Evolutionary conservation across 2,888 invertebrate species (phyloP), one percentile per base, ranked within the genome.

Genomic region (Schizaphis graminum): DNA sequence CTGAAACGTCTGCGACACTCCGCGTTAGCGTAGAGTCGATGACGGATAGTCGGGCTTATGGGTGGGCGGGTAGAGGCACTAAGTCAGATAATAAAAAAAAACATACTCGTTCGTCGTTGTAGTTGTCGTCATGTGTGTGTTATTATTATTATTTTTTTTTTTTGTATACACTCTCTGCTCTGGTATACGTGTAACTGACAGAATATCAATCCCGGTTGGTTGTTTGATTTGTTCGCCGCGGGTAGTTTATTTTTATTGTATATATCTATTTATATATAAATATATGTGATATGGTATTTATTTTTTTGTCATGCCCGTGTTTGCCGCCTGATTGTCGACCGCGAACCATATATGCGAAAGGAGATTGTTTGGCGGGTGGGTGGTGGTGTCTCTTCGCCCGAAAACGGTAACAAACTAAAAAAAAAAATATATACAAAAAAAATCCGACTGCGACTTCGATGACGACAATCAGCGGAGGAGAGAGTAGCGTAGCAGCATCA

Each of bases 221-320:
- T 94, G 90, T 94, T 94, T 94, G 93, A 94, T 94, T 94, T 94
- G 93, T 94, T 85, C 93, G 57, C 93, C 86, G 93, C 93, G 85
- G 93, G 93, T 90, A 85, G 93, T 61, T 94, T 94, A 47, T 94
- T 94, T 92, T 90, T 85, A 35, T 61, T 86, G 3, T 13, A 67
- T 49, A 91, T 77, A 67, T 67, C n/a, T 57, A 57, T 53, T 53
- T 57, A 57, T 67, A 89, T 47, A 89, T 41, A 47, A 16, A n/a
- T 47, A 28, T 86, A 57, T 92, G 35, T 61, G 61, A 77, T 35
- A 77, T 77, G 77, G 77, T 77, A 77, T 77, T 77, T 47, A 16
- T 91, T 87, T 87, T 86, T 61, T 67, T 89, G n/a, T 90, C 49
- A 24, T 13, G 28, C 87, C 26, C 16, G 61, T 92, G 85, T 91